Base-by-base conservation (phyloP, 2,888 invertebrate species). In the Cactoblastis cactorum region DNA sequence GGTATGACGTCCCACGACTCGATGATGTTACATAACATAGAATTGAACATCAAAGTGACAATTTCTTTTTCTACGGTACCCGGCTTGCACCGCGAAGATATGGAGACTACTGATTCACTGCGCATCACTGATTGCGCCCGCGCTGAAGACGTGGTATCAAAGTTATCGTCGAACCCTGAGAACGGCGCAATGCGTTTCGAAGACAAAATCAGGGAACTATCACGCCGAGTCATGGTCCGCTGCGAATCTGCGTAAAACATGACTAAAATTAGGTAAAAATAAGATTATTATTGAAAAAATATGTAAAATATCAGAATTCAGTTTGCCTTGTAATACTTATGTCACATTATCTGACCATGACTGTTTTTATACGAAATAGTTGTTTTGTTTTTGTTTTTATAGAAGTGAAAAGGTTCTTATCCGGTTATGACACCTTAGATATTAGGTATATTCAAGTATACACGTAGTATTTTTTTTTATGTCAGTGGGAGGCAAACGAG, bases 161-260 rank as follows among this genome's bases (percentile, higher is more conserved):
- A 56, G 12, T 73, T 38, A 45, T 47, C 56, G 2, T 54, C 50
- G 18, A 67, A 65, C 18, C 58, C 51, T 14, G 46, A 50, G 1
- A 32, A 28, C 6, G 24, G 37, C 3, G 19, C 3, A 14, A 15
- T 11, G 34, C 34, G 45, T 19, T 12, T 46, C 3, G 41, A 22
- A 1, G 45, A 45, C 45, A 46, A 14, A 1, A 46, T 34, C 5
- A 86, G 59, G 12, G 86, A 87, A 59, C 87, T 88, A 8, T 85
- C 84, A 18, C 84, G 79, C 1, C 87, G 77, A 11, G 83, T 84
- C 8, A 79, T 38, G 6, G 80, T 83, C 49, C 76, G 67, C 61
- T 83, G 80, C 9, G 83, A 72, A 59, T 88, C 85, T 2, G 82
- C 52, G 57, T 81, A 86, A 67, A 68, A 84, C 86, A 87, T 86